phyloP scores from a whole-genome alignment of 2,113 vertebrate genomes.

The Eurypyga helias region DNA sequence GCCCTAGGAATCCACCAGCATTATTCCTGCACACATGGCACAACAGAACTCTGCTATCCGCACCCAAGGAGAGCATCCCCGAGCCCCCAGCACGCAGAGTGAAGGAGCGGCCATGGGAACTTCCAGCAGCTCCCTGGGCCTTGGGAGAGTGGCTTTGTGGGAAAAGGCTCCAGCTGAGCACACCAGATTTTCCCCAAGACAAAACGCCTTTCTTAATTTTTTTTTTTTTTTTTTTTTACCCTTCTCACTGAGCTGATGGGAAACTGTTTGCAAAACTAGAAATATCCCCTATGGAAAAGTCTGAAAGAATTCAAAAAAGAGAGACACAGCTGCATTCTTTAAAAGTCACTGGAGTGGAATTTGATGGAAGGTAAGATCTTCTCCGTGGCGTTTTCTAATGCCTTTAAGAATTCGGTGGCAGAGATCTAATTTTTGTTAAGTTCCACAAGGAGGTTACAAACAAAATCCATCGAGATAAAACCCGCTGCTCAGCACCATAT shows the following conservation, averaged over 20 bases:
- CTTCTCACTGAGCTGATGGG: background rate
- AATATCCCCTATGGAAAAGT: slow-evolving; percentile 46
- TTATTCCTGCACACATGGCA: background rate
- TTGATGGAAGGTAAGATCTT: slow-evolving; percentile 46
- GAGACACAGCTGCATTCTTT: slow-evolving; percentile 44
- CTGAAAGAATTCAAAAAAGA: slow-evolving; percentile 6
- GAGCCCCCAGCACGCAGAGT: background rate
- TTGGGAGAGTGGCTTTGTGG: background rate
- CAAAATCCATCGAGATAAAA: slow-evolving; percentile 27
- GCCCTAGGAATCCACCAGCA: background rate
- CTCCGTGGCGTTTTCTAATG: background rate
- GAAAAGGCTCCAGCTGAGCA: slow-evolving; percentile 34
- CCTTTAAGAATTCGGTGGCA: slow-evolving; percentile 11
- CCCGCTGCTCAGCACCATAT: background rate
- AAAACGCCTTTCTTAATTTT: background rate
- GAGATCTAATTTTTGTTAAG: slow-evolving; percentile 70
- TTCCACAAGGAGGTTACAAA: slow-evolving; percentile 28
- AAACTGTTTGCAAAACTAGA: slow-evolving; percentile 25
- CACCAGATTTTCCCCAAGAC: background rate
- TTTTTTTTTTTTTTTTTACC: too few relatives aligned
- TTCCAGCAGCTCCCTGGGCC: background rate
- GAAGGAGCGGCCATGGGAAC: background rate
- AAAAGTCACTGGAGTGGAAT: slow-evolving; percentile 53
- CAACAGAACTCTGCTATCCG: rapidly evolving
- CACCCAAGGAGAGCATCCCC: background rate